Evolutionary conservation across 2,113 vertebrate genomes (phyloP).

Genomic region (Nesoenas mayeri): DNA sequence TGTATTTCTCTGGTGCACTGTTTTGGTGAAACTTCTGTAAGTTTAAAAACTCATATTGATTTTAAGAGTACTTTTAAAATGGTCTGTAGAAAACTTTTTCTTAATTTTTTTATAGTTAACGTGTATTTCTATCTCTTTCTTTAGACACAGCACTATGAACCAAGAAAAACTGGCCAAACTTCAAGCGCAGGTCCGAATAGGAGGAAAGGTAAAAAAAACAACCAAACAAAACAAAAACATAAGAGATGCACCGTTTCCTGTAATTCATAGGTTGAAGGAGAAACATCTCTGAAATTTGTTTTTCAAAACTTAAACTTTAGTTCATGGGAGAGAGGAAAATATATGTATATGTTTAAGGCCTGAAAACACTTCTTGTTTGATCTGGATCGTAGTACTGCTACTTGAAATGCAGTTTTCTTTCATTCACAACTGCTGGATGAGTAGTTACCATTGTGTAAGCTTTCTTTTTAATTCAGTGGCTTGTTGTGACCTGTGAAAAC

Average conservation of each 20-base stretch:
- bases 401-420: not conserved
- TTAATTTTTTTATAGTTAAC: not conserved
- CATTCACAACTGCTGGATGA: not conserved
- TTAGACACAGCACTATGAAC: conserved; percentile 85
- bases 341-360: too few relatives aligned
- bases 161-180: conserved; percentile 98
- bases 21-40: not conserved
- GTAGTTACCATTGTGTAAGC: not conserved
- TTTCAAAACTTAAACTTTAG: not conserved
- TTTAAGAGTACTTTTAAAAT: not conserved
- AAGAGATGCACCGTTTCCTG: accelerated
- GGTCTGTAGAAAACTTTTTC: not conserved
- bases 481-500: conserved; percentile 33
- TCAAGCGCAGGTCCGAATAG: conserved; percentile 99
- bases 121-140: not conserved
- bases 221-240: not conserved
- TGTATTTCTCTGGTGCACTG: not conserved
- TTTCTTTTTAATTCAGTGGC: not conserved
- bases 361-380: not conserved
- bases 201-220: conserved; percentile 89
- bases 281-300: not conserved
- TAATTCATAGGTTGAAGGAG: not conserved
- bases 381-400: not conserved
- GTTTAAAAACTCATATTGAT: accelerated
- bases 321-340: not conserved